Conservation (phyloP, 2,888 invertebrate species). For the Marasmarcha lunaedactyla region DNA sequence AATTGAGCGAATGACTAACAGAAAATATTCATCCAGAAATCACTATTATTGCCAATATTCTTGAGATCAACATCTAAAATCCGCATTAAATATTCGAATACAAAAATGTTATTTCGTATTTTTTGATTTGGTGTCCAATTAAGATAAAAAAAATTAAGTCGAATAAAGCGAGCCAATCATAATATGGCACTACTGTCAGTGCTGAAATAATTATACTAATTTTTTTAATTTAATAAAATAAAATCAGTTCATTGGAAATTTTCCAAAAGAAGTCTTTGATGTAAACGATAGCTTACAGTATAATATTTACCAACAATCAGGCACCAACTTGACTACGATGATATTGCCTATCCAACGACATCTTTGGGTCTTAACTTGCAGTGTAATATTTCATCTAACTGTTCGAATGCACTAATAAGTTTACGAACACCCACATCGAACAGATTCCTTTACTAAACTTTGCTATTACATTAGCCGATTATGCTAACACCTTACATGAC, state of each 20-base stretch:
- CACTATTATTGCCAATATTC: slow-evolving; percentile 26
- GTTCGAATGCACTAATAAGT: background rate
- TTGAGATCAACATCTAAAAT: slow-evolving; percentile 63
- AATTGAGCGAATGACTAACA: slow-evolving; percentile 25
- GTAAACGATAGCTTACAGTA: slow-evolving; percentile 30
- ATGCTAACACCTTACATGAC: background rate
- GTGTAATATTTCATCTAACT: background rate
- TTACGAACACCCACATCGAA: background rate
- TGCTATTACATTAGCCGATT: background rate
- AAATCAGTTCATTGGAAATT: slow-evolving; percentile 65
- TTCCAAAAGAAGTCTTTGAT: slow-evolving; percentile 43
- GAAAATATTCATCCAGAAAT: slow-evolving; percentile 3
- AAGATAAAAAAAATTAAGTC: slow-evolving; percentile 52
- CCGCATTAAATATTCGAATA: slow-evolving; percentile 35
- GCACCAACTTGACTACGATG: slow-evolving; percentile 63
- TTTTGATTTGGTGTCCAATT: slow-evolving; percentile 64
- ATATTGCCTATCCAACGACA: slow-evolving; percentile 44
- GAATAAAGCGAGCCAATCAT: slow-evolving; percentile 54
- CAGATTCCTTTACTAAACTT: background rate
- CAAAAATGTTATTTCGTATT: slow-evolving; percentile 40
- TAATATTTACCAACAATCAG: slow-evolving; percentile 32
- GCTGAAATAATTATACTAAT: slow-evolving; percentile 56
- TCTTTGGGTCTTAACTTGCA: slow-evolving; percentile 32
- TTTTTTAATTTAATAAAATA: slow-evolving; percentile 45
- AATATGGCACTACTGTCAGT: slow-evolving; percentile 66